A percentile compares a stretch with the other conserved stretches of the same genome.
phyloP scores from a whole-genome alignment of 1,140 invertebrate genomes.

The Aphelenchoides besseyi region DNA sequence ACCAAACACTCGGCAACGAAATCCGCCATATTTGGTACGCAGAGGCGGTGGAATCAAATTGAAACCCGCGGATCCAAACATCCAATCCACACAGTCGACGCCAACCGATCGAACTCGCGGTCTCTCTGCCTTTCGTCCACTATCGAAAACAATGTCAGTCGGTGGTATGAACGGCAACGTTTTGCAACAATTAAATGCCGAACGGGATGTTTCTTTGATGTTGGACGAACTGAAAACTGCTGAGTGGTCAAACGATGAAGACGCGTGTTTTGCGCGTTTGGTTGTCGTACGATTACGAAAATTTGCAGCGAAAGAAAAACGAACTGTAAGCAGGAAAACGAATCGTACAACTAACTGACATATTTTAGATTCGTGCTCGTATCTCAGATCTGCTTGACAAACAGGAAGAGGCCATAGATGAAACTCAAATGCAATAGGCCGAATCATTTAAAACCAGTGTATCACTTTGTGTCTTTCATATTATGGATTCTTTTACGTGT shows the following conservation, averaged over 20 bases:
- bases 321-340: conserved; percentile 32
- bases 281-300: conserved; percentile 53
- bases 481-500: neutral
- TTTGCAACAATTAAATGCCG: neutral
- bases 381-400: conserved; percentile 38
- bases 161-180: conserved; percentile 13
- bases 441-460: no score
- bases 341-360: conserved; percentile 17
- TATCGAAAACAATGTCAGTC: conserved; percentile 27
- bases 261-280: conserved; percentile 49
- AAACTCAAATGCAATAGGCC: no score
- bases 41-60: conserved; percentile 41
- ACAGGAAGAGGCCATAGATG: conserved; percentile 40
- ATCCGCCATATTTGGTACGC: conserved; percentile 34
- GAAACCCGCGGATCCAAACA: conserved; percentile 17
- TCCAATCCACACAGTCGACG: neutral
- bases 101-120: neutral
- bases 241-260: conserved; percentile 45
- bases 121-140: conserved; percentile 21
- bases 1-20: conserved; percentile 14
- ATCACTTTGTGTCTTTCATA: no score
- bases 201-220: neutral
- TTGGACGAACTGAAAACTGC: conserved; percentile 10
- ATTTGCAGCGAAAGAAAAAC: conserved; percentile 41
- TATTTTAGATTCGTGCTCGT: conserved; percentile 44